Base-by-base conservation (phyloP, 2,113 vertebrate genomes). In the Chaetops frenatus region DNA sequence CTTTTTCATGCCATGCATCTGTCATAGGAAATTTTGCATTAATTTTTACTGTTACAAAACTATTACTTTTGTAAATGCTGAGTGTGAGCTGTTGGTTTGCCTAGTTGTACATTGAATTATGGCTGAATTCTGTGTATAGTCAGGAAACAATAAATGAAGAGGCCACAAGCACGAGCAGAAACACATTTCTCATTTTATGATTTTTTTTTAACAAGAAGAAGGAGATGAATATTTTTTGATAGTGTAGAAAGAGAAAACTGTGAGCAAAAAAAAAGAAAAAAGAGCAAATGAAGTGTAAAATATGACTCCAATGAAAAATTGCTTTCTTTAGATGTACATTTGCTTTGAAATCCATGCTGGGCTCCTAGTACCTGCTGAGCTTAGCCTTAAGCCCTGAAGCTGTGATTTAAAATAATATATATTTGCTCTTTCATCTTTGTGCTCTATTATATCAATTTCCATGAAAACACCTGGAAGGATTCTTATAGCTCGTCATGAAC, bases 281-380 rank as follows among this genome's bases (percentile, higher is more conserved):
- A 74, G 72, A 56, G 21, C 5, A 6, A 84, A 58, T 76, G 38
- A 79, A 73, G 47, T 81, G 28, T 77, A 88, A 90, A 93, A 88
- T 94, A 83, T 45, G 2, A 44, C 29, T 89, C 3, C 67, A 80
- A 86, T 92, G 87, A 96, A 94, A 95, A 96, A 86, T 83, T 80
- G 47, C 90, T 94, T 96, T 95, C 87, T 90, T 96, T 83, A 94
- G 71, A 92, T 92, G 85, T 93, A 51, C 19, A 15, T 83, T 88
- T 93, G 76, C 96, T 97, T 96, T 96, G 95, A 96, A 97, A 97
- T 95, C 84, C 89, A 77, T 91, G 93, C 95, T 96, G 78, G 42
- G 58, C 70, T 92, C 47, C 62, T 90, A 90, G 71, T 95, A 94
- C 91, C 77, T 90, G 87, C 84, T 94, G 89, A 91, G 91, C 19